A percentile compares a stretch with the other conserved stretches of the same genome.
Conservation (phyloP, 2,113 vertebrate genomes). For the Gallinago jamesoni region DNA sequence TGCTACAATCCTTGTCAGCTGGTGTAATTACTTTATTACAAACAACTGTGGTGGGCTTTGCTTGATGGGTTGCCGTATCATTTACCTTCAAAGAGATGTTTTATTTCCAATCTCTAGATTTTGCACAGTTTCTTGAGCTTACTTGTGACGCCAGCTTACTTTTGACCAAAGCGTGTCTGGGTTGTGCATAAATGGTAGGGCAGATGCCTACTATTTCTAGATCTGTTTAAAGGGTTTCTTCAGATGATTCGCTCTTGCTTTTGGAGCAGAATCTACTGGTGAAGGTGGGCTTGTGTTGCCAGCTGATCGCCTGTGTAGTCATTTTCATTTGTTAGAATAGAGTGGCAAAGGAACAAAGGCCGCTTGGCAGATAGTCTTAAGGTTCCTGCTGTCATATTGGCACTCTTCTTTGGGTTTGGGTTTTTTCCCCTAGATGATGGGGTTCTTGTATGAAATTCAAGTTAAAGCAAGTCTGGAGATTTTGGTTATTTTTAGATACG, state of each 20-base stretch:
- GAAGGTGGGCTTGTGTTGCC: neutral
- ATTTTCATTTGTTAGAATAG: neutral
- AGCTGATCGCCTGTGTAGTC: neutral
- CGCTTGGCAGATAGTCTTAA: conserved; percentile 2
- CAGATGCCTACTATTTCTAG: neutral
- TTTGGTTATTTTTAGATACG: neutral
- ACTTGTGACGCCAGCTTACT: neutral
- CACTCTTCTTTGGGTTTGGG: neutral
- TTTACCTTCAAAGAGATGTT: neutral
- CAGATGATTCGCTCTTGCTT: neutral
- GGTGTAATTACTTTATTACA: neutral
- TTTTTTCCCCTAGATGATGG: neutral
- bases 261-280: neutral
- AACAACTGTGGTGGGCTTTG: neutral
- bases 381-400: conserved; percentile 21
- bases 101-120: neutral
- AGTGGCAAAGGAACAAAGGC: conserved; percentile 31
- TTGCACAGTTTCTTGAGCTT: neutral
- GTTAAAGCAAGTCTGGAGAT: neutral
- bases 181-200: neutral
- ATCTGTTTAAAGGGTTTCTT: neutral
- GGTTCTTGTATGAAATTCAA: neutral
- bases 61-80: neutral
- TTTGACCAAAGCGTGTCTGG: neutral
- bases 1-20: neutral